Evolutionary conservation across 2,888 invertebrate genomes (phyloP), one percentile per base, ranked within the genome.

Genomic region (Sphaerophoria rueppellii): DNA sequence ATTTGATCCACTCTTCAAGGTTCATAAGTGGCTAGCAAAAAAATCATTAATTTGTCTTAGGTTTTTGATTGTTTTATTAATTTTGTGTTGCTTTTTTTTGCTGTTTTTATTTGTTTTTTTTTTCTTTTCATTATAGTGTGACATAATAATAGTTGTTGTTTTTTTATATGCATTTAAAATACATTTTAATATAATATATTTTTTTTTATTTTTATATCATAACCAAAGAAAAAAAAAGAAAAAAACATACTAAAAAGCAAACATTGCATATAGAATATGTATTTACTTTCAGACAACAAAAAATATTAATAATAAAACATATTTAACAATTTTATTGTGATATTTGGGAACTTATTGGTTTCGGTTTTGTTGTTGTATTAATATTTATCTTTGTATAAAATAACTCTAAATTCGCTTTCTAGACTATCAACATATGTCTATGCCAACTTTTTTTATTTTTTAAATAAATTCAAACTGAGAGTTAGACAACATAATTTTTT

Each of bases 101-200:
- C n/a, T 58, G 50, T 69, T 71, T 81, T n/a, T n/a, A n/a, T n/a
- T n/a, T n/a, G n/a, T n/a, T n/a, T n/a, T n/a, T n/a, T n/a, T n/a
- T n/a, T n/a, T n/a, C n/a, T n/a, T 70, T 46, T 57, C 74, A 75
- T 70, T 81, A 72, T 69, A 71, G 82, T 76, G 75, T 83, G 61
- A 79, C 61, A 82, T 86, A 71, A 55, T 81, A 87, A 72, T 77
- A 69, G 40, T 67, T 48, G 60, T 61, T 72, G 65, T 81, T 14
- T 61, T 85, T 86, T 86, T 87, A 74, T 71, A 76, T 87, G 86
- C 57, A 87, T 87, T 87, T 81, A 48, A 14, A 87, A 87, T 83
- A 87, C 87, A 83, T 86, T 80, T 55, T n/a, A 69, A 76, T 76
- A 86, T 80, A 75, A 37, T 80, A 2, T n/a, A n/a, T n/a, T n/a